These are phyloP conservation scores for Macropus fuliginosus DNA, from an alignment of 2,797 vertebrate species.

Conservation along the genomic window DNA sequence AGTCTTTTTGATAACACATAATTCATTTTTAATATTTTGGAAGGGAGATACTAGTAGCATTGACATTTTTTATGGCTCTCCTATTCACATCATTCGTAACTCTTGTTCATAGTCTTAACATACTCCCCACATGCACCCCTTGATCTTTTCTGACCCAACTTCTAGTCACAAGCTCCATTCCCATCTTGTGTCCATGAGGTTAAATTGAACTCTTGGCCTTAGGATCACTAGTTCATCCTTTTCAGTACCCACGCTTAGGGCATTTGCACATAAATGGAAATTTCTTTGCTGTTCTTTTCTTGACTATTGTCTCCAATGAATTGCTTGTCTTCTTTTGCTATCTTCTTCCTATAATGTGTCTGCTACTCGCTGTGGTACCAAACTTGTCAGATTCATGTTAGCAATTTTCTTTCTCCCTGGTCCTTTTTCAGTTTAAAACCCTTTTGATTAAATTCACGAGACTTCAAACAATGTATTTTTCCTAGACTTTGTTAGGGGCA, in stretches of 20 bases:
- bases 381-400: background rate
- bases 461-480: background rate
- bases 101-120: background rate
- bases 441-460: background rate
- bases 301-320: background rate
- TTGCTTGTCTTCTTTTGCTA: background rate
- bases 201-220: background rate
- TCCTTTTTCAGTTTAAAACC: background rate
- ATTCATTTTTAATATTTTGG: background rate
- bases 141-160: background rate
- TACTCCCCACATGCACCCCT: background rate
- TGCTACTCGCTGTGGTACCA: background rate
- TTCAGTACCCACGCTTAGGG: background rate
- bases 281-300: background rate
- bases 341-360: background rate
- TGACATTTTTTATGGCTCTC: background rate
- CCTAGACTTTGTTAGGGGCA: background rate
- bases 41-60: background rate
- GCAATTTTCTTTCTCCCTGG: background rate
- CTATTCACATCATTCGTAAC: background rate
- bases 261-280: background rate
- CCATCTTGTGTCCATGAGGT: background rate
- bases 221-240: background rate
- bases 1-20: background rate
- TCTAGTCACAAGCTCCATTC: background rate